Conservation (phyloP, 2,888 invertebrate species). For the Lycophotia porphyrea region DNA sequence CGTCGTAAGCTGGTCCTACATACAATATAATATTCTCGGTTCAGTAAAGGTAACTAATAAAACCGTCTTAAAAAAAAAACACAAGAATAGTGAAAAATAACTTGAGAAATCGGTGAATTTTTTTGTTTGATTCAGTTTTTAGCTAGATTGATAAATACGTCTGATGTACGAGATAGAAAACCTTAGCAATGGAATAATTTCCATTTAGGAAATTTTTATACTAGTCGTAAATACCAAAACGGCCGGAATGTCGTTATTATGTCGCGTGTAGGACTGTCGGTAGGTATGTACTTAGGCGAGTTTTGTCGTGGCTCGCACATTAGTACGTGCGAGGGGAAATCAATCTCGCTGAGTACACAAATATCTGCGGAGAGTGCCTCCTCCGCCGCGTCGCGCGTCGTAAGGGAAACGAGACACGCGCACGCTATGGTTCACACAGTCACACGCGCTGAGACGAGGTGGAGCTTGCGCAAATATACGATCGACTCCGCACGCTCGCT, state of each 20-base stretch:
- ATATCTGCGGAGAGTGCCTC: neutral
- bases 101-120: too few species aligned
- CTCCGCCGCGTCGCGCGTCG: neutral
- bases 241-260: neutral
- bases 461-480: too few species aligned
- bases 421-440: neutral
- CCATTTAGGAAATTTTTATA: neutral
- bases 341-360: slow-evolving; percentile 22
- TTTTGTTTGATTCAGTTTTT: too few species aligned
- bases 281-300: neutral
- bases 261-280: neutral
- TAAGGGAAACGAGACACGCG: neutral
- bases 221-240: neutral
- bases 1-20: too few species aligned
- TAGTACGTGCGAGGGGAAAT: neutral
- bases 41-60: neutral
- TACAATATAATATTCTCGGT: neutral
- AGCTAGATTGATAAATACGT: neutral
- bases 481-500: neutral
- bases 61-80: too few species aligned
- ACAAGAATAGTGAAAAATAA: too few species aligned
- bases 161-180: neutral
- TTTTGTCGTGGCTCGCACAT: neutral
- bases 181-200: neutral
- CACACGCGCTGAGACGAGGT: neutral